Conservation (phyloP, 2,797 vertebrate genomes). For the Gymnodraco acuticeps region DNA sequence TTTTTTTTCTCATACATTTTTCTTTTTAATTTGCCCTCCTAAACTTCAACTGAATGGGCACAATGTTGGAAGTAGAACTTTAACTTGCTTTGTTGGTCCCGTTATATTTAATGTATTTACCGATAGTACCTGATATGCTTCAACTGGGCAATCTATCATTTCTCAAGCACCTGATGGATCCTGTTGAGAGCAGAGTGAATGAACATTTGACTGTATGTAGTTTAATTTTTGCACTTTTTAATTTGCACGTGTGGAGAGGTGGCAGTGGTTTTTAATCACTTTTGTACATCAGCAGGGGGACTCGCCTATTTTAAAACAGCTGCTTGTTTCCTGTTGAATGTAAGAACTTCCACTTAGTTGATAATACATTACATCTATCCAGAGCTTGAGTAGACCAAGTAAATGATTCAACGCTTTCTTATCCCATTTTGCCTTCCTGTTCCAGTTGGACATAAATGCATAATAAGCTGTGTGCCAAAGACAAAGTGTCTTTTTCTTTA, state of each 20-base stretch:
- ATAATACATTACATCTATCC: constrained; percentile 86
- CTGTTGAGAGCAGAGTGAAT: constrained; percentile 84
- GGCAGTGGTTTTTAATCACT: constrained; percentile 98
- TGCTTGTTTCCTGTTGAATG: constrained; percentile 87
- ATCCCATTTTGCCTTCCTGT: constrained; percentile 78
- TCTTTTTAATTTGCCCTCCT: constrained; percentile 83
- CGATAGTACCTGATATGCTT: constrained; percentile 72
- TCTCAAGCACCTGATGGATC: constrained; percentile 77
- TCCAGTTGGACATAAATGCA: constrained; percentile 82
- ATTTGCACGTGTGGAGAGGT: constrained; percentile 96
- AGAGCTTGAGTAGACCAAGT: constrained; percentile 88
- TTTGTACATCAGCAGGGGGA: constrained; percentile 92
- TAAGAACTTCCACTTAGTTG: constrained; percentile 88
- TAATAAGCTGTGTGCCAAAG: constrained; percentile 98
- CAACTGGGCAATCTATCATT: constrained; percentile 74
- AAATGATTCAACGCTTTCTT: constrained; percentile 78
- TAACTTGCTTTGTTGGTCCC: constrained; percentile 77
- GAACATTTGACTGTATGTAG: constrained; percentile 91
- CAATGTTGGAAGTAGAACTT: constrained; percentile 77
- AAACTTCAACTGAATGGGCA: constrained; percentile 82
- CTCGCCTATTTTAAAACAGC: constrained; percentile 82
- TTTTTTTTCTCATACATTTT: constrained; percentile 80
- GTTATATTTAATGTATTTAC: constrained; percentile 74
- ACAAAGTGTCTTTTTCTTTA: constrained; percentile 87
- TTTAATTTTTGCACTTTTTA: constrained; percentile 97